These are phyloP conservation scores for Phenacoccus solenopsis DNA, from an alignment of 1,140 invertebrate genomes.

Conservation along the genomic window DNA sequence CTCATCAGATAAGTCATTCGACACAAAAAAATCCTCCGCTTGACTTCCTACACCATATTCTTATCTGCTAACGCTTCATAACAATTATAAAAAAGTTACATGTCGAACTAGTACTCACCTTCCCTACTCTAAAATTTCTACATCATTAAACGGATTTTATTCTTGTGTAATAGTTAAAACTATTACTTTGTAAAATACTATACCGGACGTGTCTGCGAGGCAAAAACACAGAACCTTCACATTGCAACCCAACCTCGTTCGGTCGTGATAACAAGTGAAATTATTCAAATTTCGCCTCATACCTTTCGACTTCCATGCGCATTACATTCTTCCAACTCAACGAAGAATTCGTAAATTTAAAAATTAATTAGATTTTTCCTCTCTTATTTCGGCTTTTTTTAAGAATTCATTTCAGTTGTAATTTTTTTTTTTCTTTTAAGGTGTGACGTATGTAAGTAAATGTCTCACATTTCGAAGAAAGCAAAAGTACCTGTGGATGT, in stretches of 20 bases:
- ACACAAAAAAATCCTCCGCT: neutral
- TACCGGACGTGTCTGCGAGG: neutral
- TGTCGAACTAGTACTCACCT: neutral
- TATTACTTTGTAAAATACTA: slow-evolving; percentile 4
- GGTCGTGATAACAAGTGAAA: too few relatives aligned
- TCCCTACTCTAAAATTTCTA: neutral
- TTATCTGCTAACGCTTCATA: neutral
- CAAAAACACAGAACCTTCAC: neutral
- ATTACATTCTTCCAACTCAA: too few relatives aligned
- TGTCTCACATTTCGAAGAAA: neutral
- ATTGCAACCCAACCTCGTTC: neutral
- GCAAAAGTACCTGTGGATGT: neutral
- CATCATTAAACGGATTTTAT: neutral
- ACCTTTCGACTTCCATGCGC: too few relatives aligned
- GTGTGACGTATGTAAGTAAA: neutral
- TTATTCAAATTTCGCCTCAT: neutral
- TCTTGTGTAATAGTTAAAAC: neutral
- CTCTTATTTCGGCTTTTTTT: neutral
- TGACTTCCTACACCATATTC: neutral
- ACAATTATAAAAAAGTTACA: neutral
- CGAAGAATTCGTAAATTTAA: too few relatives aligned
- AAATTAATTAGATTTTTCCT: too few relatives aligned
- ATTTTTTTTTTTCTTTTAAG: neutral
- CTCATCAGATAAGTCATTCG: too few relatives aligned
- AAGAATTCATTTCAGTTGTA: neutral